Percentiles rank a stretch among this genome's conserved stretches.
These are phyloP conservation scores for Erebia aethiops DNA, from an alignment of 2,888 invertebrate genomes.

Conservation along the genomic window DNA sequence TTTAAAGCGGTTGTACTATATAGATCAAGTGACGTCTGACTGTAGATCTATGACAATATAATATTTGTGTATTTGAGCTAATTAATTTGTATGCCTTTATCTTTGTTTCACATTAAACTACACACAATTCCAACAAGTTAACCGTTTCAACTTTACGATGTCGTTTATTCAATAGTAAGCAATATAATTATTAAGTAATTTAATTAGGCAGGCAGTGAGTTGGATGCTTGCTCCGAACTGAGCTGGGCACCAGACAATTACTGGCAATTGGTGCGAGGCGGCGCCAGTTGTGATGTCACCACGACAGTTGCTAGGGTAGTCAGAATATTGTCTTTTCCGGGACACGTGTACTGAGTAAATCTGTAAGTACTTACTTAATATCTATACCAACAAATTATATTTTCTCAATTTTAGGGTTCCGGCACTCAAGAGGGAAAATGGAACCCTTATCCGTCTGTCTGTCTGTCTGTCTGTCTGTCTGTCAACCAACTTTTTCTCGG, in stretches of 20 bases:
- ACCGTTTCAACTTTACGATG: slow-evolving; percentile 35
- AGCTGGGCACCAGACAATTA: slow-evolving; percentile 68
- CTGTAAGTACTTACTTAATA: neutral
- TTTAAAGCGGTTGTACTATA: no score
- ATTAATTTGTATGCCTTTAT: neutral
- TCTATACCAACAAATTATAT: neutral
- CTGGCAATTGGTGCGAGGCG: slow-evolving; percentile 71
- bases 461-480: no score
- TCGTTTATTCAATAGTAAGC: slow-evolving; percentile 42
- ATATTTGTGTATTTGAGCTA: neutral
- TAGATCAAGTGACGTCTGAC: no score
- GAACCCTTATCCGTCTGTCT: no score
- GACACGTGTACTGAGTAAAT: neutral
- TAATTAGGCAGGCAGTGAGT: slow-evolving; percentile 55
- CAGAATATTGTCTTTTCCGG: neutral
- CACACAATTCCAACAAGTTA: slow-evolving; percentile 17
- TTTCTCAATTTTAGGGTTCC: neutral
- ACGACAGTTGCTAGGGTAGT: slow-evolving; percentile 29
- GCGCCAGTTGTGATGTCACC: slow-evolving; percentile 79
- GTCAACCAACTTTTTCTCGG: no score
- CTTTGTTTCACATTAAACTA: slow-evolving; percentile 5
- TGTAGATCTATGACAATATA: no score
- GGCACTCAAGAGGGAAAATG: no score
- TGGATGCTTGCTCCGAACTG: slow-evolving; percentile 26
- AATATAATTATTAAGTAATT: slow-evolving; percentile 71